phyloP scores from a whole-genome alignment of 1,140 invertebrate genomes.

The Rhagoletis pomonella region DNA sequence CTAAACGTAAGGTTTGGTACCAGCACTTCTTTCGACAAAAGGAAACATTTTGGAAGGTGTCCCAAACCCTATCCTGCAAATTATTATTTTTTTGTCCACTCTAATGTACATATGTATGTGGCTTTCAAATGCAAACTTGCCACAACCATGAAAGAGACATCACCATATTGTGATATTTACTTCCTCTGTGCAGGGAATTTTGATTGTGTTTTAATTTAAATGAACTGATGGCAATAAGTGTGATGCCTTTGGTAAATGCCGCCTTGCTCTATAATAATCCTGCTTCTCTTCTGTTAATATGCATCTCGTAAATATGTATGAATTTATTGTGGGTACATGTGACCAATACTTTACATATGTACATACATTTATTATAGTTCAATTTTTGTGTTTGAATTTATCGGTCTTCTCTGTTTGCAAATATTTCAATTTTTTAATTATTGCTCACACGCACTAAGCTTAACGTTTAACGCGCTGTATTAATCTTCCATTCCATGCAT shows the following conservation, averaged over 20 bases:
- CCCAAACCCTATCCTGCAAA: too few species aligned
- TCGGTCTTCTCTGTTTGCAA: too few species aligned
- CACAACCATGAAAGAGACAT: not conserved
- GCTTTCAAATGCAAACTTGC: not conserved
- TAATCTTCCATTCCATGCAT: not conserved
- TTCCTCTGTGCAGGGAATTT: not conserved
- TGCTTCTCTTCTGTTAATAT: not conserved
- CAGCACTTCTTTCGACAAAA: too few species aligned
- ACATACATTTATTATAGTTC: too few species aligned
- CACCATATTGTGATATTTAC: not conserved
- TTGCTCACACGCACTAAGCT: conserved; percentile 38
- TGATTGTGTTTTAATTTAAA: conserved; percentile 41
- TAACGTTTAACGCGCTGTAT: too few species aligned
- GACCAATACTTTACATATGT: too few species aligned
- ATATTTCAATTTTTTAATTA: conserved; percentile 49
- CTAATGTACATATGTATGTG: too few species aligned
- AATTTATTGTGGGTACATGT: not conserved
- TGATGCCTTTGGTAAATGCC: not conserved
- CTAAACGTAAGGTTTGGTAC: too few species aligned
- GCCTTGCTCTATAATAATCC: not conserved
- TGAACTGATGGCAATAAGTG: conserved; percentile 29
- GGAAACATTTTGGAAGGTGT: too few species aligned
- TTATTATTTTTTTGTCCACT: too few species aligned
- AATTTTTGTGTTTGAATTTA: too few species aligned
- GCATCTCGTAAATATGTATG: not conserved